A percentile compares a stretch with the other conserved stretches of the same genome.
phyloP scores from a whole-genome alignment of 2,113 vertebrate genomes.

The Emydura subglobosa region DNA sequence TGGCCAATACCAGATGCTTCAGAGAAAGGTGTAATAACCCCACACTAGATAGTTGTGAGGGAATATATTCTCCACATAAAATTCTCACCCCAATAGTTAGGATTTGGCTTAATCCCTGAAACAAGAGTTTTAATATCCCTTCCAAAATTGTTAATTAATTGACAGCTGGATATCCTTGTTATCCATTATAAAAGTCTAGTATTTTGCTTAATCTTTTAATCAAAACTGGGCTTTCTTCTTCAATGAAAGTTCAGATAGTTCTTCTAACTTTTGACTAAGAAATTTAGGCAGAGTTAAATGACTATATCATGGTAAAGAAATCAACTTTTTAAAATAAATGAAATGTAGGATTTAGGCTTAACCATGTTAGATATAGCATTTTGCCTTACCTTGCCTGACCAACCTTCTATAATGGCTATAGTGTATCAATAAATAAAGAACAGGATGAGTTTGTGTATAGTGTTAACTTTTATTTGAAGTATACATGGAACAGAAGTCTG shows the following conservation, averaged over 20 bases:
- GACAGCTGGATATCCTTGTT: not conserved
- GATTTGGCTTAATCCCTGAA: not conserved
- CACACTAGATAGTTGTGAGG: fast-evolving
- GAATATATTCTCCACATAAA: not conserved
- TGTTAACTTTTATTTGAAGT: not conserved
- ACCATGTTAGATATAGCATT: not conserved
- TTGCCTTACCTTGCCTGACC: not conserved
- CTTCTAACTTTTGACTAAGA: not conserved
- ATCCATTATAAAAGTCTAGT: not conserved
- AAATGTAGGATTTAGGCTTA: not conserved
- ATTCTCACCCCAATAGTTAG: not conserved
- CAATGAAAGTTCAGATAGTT: not conserved
- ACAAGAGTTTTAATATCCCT: not conserved
- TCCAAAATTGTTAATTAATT: not conserved
- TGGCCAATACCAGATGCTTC: not conserved
- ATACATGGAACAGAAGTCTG: not conserved
- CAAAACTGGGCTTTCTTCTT: not conserved
- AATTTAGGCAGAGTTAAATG: not conserved
- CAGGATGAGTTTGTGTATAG: not conserved
- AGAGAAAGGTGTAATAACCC: not conserved
- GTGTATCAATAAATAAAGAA: not conserved
- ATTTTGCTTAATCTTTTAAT: not conserved
- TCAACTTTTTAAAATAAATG: too few species aligned
- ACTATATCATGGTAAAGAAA: fast-evolving
- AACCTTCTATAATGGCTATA: not conserved